Conservation (phyloP, 1,140 invertebrate genomes). For the Eueides isabella region DNA sequence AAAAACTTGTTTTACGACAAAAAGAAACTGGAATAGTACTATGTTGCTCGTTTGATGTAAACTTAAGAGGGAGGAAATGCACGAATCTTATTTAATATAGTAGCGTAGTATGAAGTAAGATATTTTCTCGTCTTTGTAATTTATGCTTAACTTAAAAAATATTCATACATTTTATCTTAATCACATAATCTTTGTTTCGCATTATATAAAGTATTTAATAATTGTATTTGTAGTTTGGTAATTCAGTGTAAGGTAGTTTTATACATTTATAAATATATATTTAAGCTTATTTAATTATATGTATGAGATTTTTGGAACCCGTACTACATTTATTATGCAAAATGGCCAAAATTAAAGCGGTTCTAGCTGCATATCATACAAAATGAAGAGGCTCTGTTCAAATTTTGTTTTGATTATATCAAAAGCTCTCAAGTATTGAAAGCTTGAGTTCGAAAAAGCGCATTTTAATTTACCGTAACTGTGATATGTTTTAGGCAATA, state of each 20-base stretch:
- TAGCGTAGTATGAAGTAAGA: not conserved
- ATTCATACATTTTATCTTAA: not conserved
- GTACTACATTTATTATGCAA: slow-evolving; percentile 2
- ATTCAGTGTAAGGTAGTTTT: not conserved
- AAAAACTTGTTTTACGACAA: too few relatives aligned
- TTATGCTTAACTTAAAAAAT: not conserved
- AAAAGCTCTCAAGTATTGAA: not conserved
- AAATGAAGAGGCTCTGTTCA: not conserved
- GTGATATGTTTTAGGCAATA: slow-evolving; percentile 57
- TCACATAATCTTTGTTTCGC: not conserved
- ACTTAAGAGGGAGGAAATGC: not conserved
- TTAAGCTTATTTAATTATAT: not conserved
- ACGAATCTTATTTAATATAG: slow-evolving; percentile 13
- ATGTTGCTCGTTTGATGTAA: not conserved
- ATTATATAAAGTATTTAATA: not conserved
- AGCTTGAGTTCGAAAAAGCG: slow-evolving; percentile 28
- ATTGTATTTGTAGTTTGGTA: not conserved
- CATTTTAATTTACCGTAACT: slow-evolving; percentile 72
- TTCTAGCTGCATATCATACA: not conserved
- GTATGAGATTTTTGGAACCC: not conserved
- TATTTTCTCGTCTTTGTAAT: not conserved
- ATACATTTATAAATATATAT: slow-evolving; percentile 1
- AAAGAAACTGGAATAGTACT: too few relatives aligned
- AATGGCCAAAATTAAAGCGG: slow-evolving; percentile 6
- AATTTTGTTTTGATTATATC: not conserved